These are phyloP conservation scores for Trachelus tabidus DNA, from an alignment of 2,888 invertebrate species.

Conservation along the genomic window DNA sequence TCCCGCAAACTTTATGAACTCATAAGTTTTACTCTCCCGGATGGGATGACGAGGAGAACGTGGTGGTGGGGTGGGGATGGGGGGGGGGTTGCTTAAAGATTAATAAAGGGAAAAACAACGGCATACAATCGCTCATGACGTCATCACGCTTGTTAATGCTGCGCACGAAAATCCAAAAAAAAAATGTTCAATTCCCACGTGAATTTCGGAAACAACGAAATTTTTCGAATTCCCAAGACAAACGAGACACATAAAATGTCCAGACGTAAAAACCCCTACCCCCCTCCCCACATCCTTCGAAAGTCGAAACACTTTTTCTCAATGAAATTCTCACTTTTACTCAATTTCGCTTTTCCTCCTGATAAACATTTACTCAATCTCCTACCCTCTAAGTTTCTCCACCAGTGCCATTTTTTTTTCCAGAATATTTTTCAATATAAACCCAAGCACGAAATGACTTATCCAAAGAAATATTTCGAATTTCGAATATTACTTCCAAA, in stretches of 20 bases:
- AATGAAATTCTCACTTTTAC: neutral
- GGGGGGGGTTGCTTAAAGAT: neutral
- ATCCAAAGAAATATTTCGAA: neutral
- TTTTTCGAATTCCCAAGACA: neutral
- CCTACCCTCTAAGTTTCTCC: neutral
- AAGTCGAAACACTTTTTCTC: neutral
- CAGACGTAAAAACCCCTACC: neutral
- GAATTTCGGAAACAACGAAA: neutral
- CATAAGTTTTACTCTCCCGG: neutral
- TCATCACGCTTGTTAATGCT: neutral
- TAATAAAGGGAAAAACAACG: neutral
- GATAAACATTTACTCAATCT: neutral
- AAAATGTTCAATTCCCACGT: neutral
- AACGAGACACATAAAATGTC: neutral
- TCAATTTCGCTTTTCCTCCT: neutral
- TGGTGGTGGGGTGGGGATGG: accelerated
- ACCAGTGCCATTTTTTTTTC: too few relatives aligned
- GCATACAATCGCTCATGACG: neutral
- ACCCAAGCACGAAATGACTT: too few relatives aligned
- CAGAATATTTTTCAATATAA: too few relatives aligned
- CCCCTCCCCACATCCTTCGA: neutral
- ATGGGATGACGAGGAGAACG: too few relatives aligned
- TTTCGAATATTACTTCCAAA: neutral
- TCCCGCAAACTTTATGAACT: neutral
- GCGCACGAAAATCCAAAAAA: too few relatives aligned